Evolutionary conservation across 2,113 vertebrate species (phyloP), one percentile per base, ranked within the genome.

Genomic region (Siniperca knerii): DNA sequence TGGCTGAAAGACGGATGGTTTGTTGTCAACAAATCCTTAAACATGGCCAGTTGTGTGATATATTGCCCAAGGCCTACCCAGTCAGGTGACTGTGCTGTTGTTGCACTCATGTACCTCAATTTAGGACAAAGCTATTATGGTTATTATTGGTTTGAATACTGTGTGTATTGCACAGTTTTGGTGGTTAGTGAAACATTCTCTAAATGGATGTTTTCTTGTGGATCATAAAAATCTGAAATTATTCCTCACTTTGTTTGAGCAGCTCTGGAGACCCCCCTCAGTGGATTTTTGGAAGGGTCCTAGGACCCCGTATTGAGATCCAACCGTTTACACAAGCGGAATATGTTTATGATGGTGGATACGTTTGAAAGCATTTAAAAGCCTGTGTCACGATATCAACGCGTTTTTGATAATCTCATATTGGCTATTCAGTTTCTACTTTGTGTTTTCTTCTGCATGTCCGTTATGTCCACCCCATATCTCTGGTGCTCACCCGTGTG

Each of bases 401-500:
- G 3, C 18, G 21, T 66, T 55, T 60, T 18, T 71, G 33, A 42
- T 50, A 4, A 12, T 37, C 46, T 64, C 52, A 21, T 6, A 25
- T 16, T 23, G 13, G 11, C 20, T 50, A 0, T 4, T 20, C 1
- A 3, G 13, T 33, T 20, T 71, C 4, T 61, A 57, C 20, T n/a
- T 42, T 50, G 18, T 62, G 4, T 70, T 50, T 64, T 35, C 46
- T 69, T 69, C 25, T 23, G 60, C 66, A 29, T 85, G 67, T 62
- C 40, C 50, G 29, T 78, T 50, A 40, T 35, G 65, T 74, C 20
- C 54, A 69, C 25, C n/a, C n/a, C 15, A n/a, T 50, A n/a, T 50
- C 62, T 44, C 57, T 42, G 40, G 42, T 88, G 88, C 83, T 88
- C 89, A 85, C 76, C 77, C 93, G 81, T 93, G 90, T 93, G 90